Conservation (phyloP, 2,888 invertebrate genomes). For the Bibio marci region DNA sequence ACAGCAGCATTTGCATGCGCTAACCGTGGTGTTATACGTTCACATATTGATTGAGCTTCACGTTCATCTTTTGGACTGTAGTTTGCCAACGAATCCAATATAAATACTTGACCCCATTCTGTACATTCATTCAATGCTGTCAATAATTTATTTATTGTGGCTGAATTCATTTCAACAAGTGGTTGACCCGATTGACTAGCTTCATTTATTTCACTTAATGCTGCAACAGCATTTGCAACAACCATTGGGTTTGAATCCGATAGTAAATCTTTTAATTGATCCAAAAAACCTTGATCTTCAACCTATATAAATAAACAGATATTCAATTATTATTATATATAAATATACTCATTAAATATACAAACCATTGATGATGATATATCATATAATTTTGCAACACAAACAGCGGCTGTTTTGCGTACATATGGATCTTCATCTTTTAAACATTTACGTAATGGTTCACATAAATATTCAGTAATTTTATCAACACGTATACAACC, state of each 20-base stretch:
- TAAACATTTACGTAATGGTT: slow-evolving; percentile 85
- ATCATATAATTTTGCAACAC: slow-evolving; percentile 97
- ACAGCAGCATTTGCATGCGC: slow-evolving; percentile 99
- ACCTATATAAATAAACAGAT: slow-evolving; percentile 13
- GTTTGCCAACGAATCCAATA: slow-evolving; percentile 91
- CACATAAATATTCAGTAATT: slow-evolving; percentile 98
- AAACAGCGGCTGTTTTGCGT: slow-evolving; percentile 97
- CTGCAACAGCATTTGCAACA: slow-evolving; percentile 97
- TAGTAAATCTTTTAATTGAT: slow-evolving; percentile 87
- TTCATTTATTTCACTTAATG: slow-evolving; percentile 95
- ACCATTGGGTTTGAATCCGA: slow-evolving; percentile 99
- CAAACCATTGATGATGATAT: slow-evolving; percentile 60
- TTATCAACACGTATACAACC: slow-evolving; percentile 99
- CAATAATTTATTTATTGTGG: slow-evolving; percentile 92
- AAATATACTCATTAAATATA: background rate
- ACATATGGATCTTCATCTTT: slow-evolving; percentile 97
- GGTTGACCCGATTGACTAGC: slow-evolving; percentile 90
- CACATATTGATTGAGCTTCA: slow-evolving; percentile 96
- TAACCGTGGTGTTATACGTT: slow-evolving; percentile 88
- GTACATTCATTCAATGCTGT: slow-evolving; percentile 99
- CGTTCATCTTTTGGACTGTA: slow-evolving; percentile 93
- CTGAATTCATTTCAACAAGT: slow-evolving; percentile 87
- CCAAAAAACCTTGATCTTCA: slow-evolving; percentile 76
- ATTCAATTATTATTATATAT: background rate
- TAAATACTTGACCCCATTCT: slow-evolving; percentile 98